These are phyloP conservation scores for Crossocerus cetratus DNA, from an alignment of 2,888 invertebrate genomes.

Conservation along the genomic window DNA sequence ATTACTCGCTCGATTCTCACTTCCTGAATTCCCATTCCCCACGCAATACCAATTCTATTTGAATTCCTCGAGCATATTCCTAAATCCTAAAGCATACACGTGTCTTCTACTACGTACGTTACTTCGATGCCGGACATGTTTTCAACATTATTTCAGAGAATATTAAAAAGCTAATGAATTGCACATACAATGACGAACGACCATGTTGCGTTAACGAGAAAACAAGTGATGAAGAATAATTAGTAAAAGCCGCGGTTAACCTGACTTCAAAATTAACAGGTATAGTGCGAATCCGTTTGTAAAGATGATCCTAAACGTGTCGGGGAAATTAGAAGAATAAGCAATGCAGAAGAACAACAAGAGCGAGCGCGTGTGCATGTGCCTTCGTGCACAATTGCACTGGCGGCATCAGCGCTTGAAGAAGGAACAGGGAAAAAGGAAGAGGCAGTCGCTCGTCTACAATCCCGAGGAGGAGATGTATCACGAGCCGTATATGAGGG, in stretches of 20 bases:
- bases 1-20: too few species aligned
- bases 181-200: background rate
- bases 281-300: background rate
- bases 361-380: slow-evolving; percentile 25
- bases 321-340: background rate
- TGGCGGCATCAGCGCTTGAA: slow-evolving; percentile 8
- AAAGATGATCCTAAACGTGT: background rate
- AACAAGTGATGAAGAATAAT: background rate
- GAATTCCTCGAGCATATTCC: too few species aligned
- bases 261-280: slow-evolving; percentile 30
- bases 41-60: too few species aligned
- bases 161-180: too few species aligned
- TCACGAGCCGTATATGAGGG: slow-evolving; percentile 67
- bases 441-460: slow-evolving; percentile 61
- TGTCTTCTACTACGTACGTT: too few species aligned
- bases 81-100: too few species aligned
- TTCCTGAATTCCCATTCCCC: too few species aligned
- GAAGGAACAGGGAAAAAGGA: slow-evolving; percentile 48
- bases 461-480: slow-evolving; percentile 65
- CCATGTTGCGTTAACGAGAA: background rate
- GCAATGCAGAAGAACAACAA: slow-evolving; percentile 23
- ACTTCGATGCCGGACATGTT: too few species aligned
- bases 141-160: too few species aligned
- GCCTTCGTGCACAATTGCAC: slow-evolving; percentile 25
- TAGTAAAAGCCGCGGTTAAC: background rate